Percentiles rank a stretch among this genome's conserved stretches.
These are phyloP conservation scores for Crocodylus rhombifer DNA, from an alignment of 2,797 vertebrate genomes.

Conservation along the genomic window DNA sequence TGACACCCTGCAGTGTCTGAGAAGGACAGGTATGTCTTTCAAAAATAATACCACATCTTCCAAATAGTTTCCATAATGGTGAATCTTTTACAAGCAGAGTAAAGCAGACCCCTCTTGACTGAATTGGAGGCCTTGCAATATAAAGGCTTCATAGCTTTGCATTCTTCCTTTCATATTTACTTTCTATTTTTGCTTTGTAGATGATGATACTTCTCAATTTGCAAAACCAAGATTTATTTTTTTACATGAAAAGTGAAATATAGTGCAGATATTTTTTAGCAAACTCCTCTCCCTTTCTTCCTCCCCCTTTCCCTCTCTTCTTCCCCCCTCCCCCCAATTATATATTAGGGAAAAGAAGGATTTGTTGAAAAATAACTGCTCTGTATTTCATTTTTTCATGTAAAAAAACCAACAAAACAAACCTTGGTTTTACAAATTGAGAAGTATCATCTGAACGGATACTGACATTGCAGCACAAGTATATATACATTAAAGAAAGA, in stretches of 20 bases:
- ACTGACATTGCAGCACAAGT: no score
- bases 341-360: no score
- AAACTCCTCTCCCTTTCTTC: neutral
- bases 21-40: constrained; percentile 10
- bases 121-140: neutral
- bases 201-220: neutral
- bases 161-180: no score
- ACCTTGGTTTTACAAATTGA: no score
- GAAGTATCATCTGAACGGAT: neutral
- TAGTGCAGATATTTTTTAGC: neutral
- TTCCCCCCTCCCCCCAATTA: no score
- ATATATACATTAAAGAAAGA: no score
- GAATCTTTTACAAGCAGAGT: neutral
- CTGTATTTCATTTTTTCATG: neutral
- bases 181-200: neutral
- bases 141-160: neutral
- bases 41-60: constrained; percentile 8
- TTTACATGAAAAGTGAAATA: neutral
- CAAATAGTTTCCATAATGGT: neutral
- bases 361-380: neutral
- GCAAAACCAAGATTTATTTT: neutral
- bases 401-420: no score
- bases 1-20: neutral
- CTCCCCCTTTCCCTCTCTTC: no score
- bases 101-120: neutral